Base-by-base conservation (phyloP, 1,140 invertebrate species). In the Bombus sibiricus region DNA sequence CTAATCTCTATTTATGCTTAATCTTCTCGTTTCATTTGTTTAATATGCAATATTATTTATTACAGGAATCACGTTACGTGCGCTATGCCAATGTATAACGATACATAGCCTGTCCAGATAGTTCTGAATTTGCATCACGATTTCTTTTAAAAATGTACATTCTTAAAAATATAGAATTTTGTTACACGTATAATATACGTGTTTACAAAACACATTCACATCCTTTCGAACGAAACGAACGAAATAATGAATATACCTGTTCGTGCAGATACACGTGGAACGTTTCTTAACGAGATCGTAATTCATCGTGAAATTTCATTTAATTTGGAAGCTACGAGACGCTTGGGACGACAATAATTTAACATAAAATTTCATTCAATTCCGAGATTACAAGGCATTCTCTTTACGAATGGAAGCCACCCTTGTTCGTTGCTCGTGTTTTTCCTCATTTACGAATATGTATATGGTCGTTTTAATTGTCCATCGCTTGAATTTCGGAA, bases 281-380 rank as follows among this genome's bases (percentile, higher is more conserved):
- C 43, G 32, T 75, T 22, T 34, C 73, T 57, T 75, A 37, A 75
- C 47, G 32, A 57, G 73, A 75, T 37, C 32, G 32, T 57, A 34
- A 75, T 75, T 75, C 13, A 57, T 53, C 32, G n/a, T 10, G 25
- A 75, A 57, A 76, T 57, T 76, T 59, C 74, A n/a, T 76, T 76
- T 74, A 43, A 74, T 59, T 76, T 13, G 34, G 53, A 41, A 57
- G 37, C 39, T 77, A 62, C 53, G 53, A 62, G 57, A 10, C 18
- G 3, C 6, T 6, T n/a, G 73, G 73, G n/a, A 53, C 72, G 72
- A 74, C 15, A 34, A 74, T 57, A 53, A 75, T 57, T 75, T 75
- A 57, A 32, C 32, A 28, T 25, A 53, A 75, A 75, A 59, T 57
- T 76, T 76, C 74, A 59, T 59, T 39, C 43, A 15, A 74, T 59